phyloP scores from a whole-genome alignment of 1,140 invertebrate species.

The Drosophila kohkoa region DNA sequence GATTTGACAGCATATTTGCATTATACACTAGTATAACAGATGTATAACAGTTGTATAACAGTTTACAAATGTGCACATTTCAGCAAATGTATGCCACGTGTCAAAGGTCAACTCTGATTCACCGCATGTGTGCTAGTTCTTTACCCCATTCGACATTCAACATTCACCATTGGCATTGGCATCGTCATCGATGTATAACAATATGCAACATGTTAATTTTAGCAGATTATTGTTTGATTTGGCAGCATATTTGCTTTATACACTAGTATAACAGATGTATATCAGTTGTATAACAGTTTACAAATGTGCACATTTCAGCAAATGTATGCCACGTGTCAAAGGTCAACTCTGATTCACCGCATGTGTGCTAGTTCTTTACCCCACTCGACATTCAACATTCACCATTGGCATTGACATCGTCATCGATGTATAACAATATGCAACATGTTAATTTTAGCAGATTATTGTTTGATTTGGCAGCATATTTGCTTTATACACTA shows the following conservation, averaged over 20 bases:
- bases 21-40: slow-evolving; percentile 6
- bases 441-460: no score
- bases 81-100: background rate
- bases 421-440: no score
- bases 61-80: background rate
- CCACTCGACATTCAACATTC: background rate
- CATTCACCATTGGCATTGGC: no score
- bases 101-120: slow-evolving; percentile 39
- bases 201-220: no score
- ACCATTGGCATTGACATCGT: no score
- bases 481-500: background rate
- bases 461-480: no score
- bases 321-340: slow-evolving; percentile 22
- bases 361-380: background rate
- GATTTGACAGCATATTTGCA: no score
- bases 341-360: slow-evolving; percentile 23
- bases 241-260: no score
- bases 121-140: background rate
- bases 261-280: slow-evolving; percentile 15
- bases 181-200: no score
- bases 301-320: background rate
- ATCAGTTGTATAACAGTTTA: no score
- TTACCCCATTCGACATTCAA: background rate
- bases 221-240: no score
- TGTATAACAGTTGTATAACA: no score